A percentile compares a stretch with the other conserved stretches of the same genome.
Conservation (phyloP, 2,113 vertebrate species). For the Cairina moschata region DNA sequence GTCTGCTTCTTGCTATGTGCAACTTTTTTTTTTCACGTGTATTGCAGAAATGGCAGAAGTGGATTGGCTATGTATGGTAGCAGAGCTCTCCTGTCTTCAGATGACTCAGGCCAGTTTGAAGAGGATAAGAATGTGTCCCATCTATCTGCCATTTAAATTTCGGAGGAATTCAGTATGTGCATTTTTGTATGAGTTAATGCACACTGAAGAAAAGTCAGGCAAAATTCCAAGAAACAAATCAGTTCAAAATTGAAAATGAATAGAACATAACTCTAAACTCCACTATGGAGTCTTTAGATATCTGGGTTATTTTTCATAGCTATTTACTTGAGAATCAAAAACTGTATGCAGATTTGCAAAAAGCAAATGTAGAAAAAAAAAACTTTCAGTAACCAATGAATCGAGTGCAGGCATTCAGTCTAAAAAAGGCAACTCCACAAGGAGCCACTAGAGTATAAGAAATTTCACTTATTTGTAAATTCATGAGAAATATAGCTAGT, state of each 20-base stretch:
- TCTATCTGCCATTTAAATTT: not conserved
- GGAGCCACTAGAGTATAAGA: constrained; percentile 77
- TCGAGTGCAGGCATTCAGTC: not conserved
- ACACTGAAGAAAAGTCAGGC: not conserved
- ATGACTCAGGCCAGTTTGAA: not conserved
- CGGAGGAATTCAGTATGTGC: not conserved
- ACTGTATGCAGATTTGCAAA: not conserved
- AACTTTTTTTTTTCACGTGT: not conserved
- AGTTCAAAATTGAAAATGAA: not conserved
- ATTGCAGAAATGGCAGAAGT: not conserved
- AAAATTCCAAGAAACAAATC: not conserved
- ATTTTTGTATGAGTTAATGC: not conserved
- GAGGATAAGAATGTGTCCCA: rapidly evolving
- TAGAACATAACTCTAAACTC: not conserved
- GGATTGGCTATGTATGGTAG: not conserved
- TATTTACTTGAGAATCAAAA: constrained; percentile 1
- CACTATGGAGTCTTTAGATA: not conserved
- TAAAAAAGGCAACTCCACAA: constrained; percentile 72
- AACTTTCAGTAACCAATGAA: not conserved
- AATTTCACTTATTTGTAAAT: constrained; percentile 65
- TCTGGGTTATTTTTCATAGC: not conserved
- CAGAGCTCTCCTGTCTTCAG: not conserved
- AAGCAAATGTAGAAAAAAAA: not conserved
- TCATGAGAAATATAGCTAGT: constrained; percentile 15
- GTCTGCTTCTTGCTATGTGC: not conserved